Base-by-base conservation (phyloP, 2,113 vertebrate genomes). In the Saimiri boliviensis region DNA sequence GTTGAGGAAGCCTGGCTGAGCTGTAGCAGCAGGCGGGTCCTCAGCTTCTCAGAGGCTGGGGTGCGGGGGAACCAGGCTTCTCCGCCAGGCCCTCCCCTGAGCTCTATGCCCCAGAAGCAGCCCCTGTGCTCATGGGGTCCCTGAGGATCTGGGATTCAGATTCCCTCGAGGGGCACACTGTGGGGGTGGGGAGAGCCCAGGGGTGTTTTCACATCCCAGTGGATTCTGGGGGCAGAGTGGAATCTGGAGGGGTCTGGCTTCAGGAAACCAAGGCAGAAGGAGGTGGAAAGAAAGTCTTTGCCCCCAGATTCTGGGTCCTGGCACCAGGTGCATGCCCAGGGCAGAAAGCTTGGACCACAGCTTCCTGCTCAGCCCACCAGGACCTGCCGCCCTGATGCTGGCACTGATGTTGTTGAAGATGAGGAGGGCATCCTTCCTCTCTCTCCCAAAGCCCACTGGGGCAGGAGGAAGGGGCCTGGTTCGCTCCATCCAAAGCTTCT, bases 1-100 rank as follows among this genome's bases (percentile, higher is more conserved):
- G 80, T 63, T 14, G 87, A 91, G 92, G 91, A 84, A 82, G 52
- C 77, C 27, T 35, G 45, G 91, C 63, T 81, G 63, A 42, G 97
- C 56, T 13, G 52, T 17, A 87, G 96, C 0, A 58, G 47, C 84
- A 23, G 95, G 47, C 45, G 1, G 56, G 81, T 0, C 96, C 71
- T 35, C 27, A 3, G 95, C 76, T 80, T 25, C 1, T 30, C 10
- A 17, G 0, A 23, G 66, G 66, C 20, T 47, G 45, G 66, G 77
- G 82, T 91, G 45, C 47, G 8, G 66, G 85, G 85, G 23, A 54
- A 12, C 71, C 7, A 0, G 27, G 45, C 52, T 32, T 49, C 93
- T 95, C 49, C 1, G 16, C 37, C 21, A 45, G 35, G 9, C 8
- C 7, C 35, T 32, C 32, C 47, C 12, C 40, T 19, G 37, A 14